Percentiles rank a stretch among this genome's conserved stretches.
These are phyloP conservation scores for Montipora sp. DNA, from an alignment of 64 coral and sea anemone genomes.

Conservation along the genomic window DNA sequence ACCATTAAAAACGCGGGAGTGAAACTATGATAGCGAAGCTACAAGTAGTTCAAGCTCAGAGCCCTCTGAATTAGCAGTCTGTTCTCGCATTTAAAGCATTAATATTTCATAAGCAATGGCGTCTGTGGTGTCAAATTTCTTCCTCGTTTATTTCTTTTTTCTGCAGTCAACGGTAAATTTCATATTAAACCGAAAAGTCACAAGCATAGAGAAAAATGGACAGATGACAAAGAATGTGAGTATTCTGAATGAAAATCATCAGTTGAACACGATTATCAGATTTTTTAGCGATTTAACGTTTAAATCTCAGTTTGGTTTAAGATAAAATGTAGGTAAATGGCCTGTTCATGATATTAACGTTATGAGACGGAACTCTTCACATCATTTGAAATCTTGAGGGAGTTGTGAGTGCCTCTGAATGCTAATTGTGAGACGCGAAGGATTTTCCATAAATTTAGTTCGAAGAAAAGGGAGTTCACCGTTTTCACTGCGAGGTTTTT, in stretches of 20 bases:
- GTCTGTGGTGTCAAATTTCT: not conserved
- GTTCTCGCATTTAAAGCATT: not conserved
- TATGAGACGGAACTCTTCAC: not conserved
- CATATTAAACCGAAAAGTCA: conserved; percentile 47
- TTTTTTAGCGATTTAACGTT: not conserved
- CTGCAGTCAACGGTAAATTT: conserved; percentile 35
- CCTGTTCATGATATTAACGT: not conserved
- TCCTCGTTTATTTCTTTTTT: not conserved
- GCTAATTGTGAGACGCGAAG: not conserved
- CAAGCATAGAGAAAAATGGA: conserved; percentile 4
- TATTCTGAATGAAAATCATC: not conserved
- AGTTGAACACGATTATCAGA: not conserved
- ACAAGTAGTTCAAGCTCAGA: not conserved
- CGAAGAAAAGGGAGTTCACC: too few species aligned
- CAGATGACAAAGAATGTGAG: conserved; percentile 48
- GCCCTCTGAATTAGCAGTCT: not conserved
- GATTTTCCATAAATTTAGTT: too few species aligned
- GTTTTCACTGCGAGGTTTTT: too few species aligned
- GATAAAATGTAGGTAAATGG: not conserved
- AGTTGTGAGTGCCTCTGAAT: not conserved
- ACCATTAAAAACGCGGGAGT: not conserved
- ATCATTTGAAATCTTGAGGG: not conserved
- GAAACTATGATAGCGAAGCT: not conserved
- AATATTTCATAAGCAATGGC: conserved; percentile 47
- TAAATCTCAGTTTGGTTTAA: not conserved